Evolutionary conservation across 2,797 vertebrate genomes (phyloP).

Genomic region (Falco peregrinus): DNA sequence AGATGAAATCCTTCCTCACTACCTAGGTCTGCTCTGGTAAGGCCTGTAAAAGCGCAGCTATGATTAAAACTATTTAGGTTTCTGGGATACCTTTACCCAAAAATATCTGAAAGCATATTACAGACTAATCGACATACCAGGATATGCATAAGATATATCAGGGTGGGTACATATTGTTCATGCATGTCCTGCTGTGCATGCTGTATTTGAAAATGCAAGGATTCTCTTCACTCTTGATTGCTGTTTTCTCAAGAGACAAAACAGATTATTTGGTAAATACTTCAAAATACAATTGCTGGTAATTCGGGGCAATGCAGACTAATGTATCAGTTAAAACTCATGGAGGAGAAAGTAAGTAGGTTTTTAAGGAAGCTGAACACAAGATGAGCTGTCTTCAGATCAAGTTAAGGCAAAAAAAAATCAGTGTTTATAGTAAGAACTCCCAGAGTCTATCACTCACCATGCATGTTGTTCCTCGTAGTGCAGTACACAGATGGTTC

Average conservation of each 20-base stretch:
- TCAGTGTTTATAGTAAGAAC: neutral
- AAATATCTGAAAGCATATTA: neutral
- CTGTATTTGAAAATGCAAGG: neutral
- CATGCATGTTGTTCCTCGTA: neutral
- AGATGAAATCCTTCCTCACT: slow-evolving; percentile 26
- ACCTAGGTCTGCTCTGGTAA: neutral
- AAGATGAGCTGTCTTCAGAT: neutral
- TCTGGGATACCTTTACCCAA: neutral
- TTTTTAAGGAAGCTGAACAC: neutral
- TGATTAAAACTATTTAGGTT: neutral
- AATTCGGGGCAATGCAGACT: neutral
- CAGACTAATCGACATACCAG: neutral
- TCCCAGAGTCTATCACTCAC: neutral
- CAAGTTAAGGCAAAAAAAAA: neutral
- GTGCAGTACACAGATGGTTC: neutral
- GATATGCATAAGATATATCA: neutral
- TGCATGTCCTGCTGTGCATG: neutral
- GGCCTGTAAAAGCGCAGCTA: neutral
- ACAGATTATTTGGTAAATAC: neutral
- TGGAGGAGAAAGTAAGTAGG: neutral
- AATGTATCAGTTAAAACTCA: neutral
- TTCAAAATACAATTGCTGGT: neutral
- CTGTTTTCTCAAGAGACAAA: neutral
- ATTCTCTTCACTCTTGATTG: neutral
- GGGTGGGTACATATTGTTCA: neutral